Base-by-base conservation (phyloP, 2,113 vertebrate genomes). In the Motacilla tschutschensis region DNA sequence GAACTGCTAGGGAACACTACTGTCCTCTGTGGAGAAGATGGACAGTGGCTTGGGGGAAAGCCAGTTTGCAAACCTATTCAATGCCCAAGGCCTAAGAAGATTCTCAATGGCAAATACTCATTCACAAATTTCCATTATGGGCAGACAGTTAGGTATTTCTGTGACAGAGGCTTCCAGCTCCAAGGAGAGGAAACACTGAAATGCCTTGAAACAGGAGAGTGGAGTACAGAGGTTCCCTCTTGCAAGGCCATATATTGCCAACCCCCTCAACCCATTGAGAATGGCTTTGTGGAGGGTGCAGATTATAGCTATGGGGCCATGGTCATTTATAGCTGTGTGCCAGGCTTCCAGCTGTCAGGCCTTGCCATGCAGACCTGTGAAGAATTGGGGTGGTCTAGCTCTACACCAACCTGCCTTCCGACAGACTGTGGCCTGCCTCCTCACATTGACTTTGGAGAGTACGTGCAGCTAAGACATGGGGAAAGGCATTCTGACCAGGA, bases 251-350 rank as follows among this genome's bases (percentile, higher is more conserved):
- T 99, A 90, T 97, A 96, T 67, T 99, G 99, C 94, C 94, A 95
- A 6, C 97, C 98, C 31, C 99, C 99, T 43, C 97, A 98, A 36
- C 98, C 98, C 36, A 98, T 99, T 18, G 98, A 98, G 60, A 99
- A 98, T 36, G 99, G 99, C 9, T 99, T 99, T 53, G 99, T 99
- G 20, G 99, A 99, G 94, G 99, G 99, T 36, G 98, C 97, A n/a
- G 99, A 99, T 94, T 98, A 99, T 48, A 98, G 98, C 88, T 99
- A 98, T 4, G 99, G 99, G 2, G 98, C 98, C 54, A 98, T 99
- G 89, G 98, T 99, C n/a, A 99, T 99, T 95, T 99, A 99, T 79
- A 99, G 99, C 93, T 99, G 99, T 72, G 97, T 99, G 36, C 99
- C 99, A 38, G 98, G 99, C 38, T 99, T 98, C 86, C 98, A 99